Base-by-base conservation (phyloP, 37 sponge, comb jelly and placozoan species). In the Halisarca cf. caerulea region DNA sequence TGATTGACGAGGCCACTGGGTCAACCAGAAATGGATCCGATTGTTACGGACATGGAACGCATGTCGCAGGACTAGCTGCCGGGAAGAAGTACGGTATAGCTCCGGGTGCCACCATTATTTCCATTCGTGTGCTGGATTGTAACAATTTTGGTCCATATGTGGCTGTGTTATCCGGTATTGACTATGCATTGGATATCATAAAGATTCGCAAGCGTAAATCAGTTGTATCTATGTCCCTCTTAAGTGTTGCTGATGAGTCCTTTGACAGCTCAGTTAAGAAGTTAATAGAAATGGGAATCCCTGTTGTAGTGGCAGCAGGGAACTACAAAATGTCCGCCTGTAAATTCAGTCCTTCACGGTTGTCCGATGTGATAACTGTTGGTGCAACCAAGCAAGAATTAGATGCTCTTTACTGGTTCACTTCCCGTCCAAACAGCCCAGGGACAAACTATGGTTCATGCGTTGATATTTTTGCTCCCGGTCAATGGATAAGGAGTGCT, bases 381-480 rank as follows among this genome's bases (percentile, higher is more conserved):
- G 94, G 86, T 4, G 94, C 78, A 7, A 85, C 80, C 51, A 37
- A 39, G 21, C 20, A 78, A 28, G 83, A 66, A 18, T 87, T 82
- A 20, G 69, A 53, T 23, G 51, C 79, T 17, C 82, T 84, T 42
- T 61, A 37, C 51, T 25, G 62, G 64, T 74, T 74, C 36, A 7
- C 32, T 5, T 8, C 8, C 2, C 24, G 2, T 1, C 7, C 24
- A 3, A 41, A 74, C 44, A 81, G 62, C 27, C 61, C 62, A 2
- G 82, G 42, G 54, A 88, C 91, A 2, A 90, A 85, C 44, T 85
- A 78, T 42, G 94, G 94, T 5, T 43, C 64, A 30, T 93, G 94
- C 64, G 88, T 93, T 6, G 88, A 90, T 58, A 81, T 93, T 9
- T 79, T 93, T 88, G 90, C 94, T 33, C 94, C 94, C 2, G 94